Conservation (phyloP, 1,140 invertebrate genomes). For the Drosophila mojavensis region DNA sequence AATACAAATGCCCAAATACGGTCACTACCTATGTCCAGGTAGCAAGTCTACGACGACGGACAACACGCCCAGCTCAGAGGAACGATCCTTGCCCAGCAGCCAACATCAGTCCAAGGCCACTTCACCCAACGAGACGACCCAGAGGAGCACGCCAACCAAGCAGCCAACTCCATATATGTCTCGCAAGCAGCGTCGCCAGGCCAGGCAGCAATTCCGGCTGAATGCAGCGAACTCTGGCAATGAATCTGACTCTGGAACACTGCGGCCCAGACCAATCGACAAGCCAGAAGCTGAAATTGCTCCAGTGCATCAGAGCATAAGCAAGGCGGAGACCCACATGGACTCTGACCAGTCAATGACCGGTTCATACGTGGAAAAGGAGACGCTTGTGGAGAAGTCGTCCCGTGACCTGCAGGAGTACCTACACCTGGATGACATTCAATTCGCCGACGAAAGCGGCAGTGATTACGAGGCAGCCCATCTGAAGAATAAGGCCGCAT, state of each 20-base stretch:
- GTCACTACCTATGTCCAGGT: slow-evolving; percentile 85
- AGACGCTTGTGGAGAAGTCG: slow-evolving; percentile 84
- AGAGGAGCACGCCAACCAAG: slow-evolving; percentile 48
- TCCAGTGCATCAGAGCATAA: slow-evolving; percentile 48
- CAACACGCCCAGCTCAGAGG: slow-evolving; percentile 75
- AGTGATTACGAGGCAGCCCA: slow-evolving; percentile 72
- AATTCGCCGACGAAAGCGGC: slow-evolving; percentile 85
- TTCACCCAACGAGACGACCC: slow-evolving; percentile 58
- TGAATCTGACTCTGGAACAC: slow-evolving; percentile 20
- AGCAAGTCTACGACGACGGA: slow-evolving; percentile 81
- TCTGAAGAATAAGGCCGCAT: slow-evolving; percentile 46
- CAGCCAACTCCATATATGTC: slow-evolving; percentile 75
- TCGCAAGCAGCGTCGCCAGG: slow-evolving; percentile 68
- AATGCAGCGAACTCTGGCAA: slow-evolving; percentile 12
- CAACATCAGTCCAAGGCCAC: slow-evolving; percentile 65
- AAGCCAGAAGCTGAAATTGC: slow-evolving; percentile 37
- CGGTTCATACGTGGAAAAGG: slow-evolving; percentile 84
- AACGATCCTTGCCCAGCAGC: slow-evolving; percentile 57
- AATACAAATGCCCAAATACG: slow-evolving; percentile 84
- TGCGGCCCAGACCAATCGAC: neutral
- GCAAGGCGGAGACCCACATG: slow-evolving; percentile 41
- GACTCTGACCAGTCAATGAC: slow-evolving; percentile 69
- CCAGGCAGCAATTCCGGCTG: slow-evolving; percentile 63
- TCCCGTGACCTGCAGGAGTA: slow-evolving; percentile 77
- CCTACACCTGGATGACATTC: slow-evolving; percentile 84